phyloP scores from a whole-genome alignment of 2,797 vertebrate genomes.

The Limosa lapponica region DNA sequence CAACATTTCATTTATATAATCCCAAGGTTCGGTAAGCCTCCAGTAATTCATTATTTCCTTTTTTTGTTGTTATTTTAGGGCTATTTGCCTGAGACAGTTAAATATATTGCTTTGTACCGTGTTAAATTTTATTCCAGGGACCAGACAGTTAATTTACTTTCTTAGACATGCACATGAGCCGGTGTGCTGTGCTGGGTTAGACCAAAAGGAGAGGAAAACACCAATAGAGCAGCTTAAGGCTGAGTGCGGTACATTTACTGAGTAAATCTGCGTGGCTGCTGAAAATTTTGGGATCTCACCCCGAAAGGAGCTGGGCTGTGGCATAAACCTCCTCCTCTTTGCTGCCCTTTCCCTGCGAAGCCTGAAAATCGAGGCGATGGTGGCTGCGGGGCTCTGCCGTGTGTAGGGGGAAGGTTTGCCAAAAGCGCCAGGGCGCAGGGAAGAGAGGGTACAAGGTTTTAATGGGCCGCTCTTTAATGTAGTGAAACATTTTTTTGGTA shows the following conservation, averaged over 20 bases:
- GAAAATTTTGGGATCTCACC: neutral
- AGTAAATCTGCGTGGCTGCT: neutral
- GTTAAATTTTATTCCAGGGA: neutral
- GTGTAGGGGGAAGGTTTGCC: neutral
- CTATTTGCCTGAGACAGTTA: neutral
- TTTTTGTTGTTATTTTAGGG: neutral
- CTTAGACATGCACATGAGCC: neutral
- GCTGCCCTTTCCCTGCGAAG: neutral
- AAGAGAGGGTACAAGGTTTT: neutral
- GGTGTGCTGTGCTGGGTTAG: neutral
- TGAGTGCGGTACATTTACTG: neutral
- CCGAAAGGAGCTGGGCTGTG: neutral
- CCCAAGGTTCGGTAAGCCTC: neutral
- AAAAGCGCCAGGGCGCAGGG: neutral
- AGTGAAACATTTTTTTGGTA: constrained; percentile 35
- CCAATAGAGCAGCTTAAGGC: neutral
- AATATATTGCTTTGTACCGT: neutral
- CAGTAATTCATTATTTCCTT: neutral
- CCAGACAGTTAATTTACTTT: constrained; percentile 21
- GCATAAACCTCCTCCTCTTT: neutral
- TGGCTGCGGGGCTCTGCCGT: neutral
- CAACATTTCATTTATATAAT: neutral
- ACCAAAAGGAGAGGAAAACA: neutral
- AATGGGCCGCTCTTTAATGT: constrained; percentile 20
- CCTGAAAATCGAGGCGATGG: neutral